Evolutionary conservation across 2,797 vertebrate genomes (phyloP), one percentile per base, ranked within the genome.

Genomic region (Dendrocincla fuliginosa): DNA sequence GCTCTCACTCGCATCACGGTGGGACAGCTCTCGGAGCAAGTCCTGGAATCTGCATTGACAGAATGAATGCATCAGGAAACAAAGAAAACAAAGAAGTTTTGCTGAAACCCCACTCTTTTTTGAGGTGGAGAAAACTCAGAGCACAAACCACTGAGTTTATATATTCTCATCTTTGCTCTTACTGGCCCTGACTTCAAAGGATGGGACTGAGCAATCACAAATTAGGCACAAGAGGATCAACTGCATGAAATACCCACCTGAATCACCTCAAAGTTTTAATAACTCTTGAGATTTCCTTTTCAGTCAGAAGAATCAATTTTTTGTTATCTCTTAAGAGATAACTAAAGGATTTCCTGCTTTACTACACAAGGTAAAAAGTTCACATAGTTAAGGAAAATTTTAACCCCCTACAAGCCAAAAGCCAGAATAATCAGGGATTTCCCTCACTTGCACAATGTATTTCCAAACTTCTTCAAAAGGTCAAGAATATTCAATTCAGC

Each of bases 11-110:
- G 98, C 98, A 78, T 99, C 99, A 68, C 99, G 99, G 69, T 98
- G 98, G 37, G 98, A 98, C 90, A 99, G 98, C 84, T 99, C 99
- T 97, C 99, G 98, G 87, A 99, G 97, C 92, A 99, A 98, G 83
- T 99, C 99, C 28, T 99, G 99, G 98, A 99, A 99, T 97, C 99
- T 99, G 96, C 25, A 93, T 5, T 5, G 85, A 94, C 90, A 95
- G 27, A 74, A 92, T 0, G 67, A 85, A 87, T 1, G 61, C 5
- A 68, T 61, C 82, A 92, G 47, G 73, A 68, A 60, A 76, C 74
- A 83, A 64, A 57, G 76, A 76, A 55, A 56, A 28, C 42, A 50
- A 63, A 33, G 87, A 74, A 37, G 33, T 57, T 86, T 82, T 49
- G 61, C 85, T 88, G 81, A 95, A 91, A 87, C 67, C 55, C 63